Evolutionary conservation across 2,797 vertebrate species (phyloP), one percentile per base, ranked within the genome.

Genomic region (Anabas testudineus): DNA sequence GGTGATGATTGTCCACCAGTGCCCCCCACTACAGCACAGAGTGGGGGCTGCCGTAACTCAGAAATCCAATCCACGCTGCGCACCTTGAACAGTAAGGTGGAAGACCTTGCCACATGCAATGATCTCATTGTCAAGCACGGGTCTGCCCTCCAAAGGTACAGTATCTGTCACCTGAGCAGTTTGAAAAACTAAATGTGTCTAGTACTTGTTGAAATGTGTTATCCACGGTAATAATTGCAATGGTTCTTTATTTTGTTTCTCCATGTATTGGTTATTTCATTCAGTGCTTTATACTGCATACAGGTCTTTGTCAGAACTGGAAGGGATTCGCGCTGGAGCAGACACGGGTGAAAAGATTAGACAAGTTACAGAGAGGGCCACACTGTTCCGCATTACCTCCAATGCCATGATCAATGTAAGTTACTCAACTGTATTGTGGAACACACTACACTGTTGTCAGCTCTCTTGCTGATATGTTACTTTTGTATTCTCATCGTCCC

Each of bases 381-480:
- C 97, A 0, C 94, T 99, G 49, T 99, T 99, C 80, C 93, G 97
- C 83, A 99, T 99, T 92, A 99, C 97, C 5, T 99, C 97, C 69
- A 98, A 99, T 0, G 97, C 97, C 80, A 99, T 99, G 97, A 99
- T 99, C 87, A 99, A 99, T 0, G 97, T 99, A 91, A 94, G 96
- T 85, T 3, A 26, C 7, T 18, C 9, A 5, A 7, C 16, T 2
- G 0, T 46, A 46, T 32, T 8, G 18, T 46, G 8, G n/a, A 67
- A 52, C 0, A 2, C 43, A 41, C 9, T 10, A 4, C 21, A 8
- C 26, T 51, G 52, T 51, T 56, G 0, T 2, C 47, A 2, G 22
- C 24, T 51, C 6, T 52, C 24, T 61, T 21, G 1, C 52, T 80
- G 30, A 77, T 19, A 52, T 47, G 7, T 69, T 66, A 10, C 5